Percentiles rank a stretch among this genome's conserved stretches.
Conservation (phyloP, 2,888 invertebrate species). For the Parnassius apollo region DNA sequence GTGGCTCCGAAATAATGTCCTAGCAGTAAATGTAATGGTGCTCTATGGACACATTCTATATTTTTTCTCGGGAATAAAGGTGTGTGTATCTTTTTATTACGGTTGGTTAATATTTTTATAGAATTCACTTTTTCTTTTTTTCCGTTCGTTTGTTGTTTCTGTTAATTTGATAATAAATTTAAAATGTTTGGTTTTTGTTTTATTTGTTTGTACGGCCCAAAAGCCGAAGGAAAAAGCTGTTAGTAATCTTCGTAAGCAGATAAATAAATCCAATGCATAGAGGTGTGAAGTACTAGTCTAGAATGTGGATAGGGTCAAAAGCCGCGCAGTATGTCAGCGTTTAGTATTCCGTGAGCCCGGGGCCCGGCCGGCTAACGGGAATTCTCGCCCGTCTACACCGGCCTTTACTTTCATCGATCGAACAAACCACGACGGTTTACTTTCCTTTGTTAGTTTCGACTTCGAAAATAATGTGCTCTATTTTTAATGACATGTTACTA, state of each 20-base stretch:
- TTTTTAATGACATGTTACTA: slow-evolving; percentile 33
- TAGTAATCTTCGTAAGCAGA: slow-evolving; percentile 11
- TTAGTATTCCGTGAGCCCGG: slow-evolving; percentile 77
- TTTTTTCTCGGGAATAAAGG: slow-evolving; percentile 17
- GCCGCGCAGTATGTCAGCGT: slow-evolving; percentile 80
- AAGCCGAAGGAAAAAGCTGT: neutral
- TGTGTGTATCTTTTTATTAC: slow-evolving; percentile 4
- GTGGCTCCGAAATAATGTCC: slow-evolving; percentile 16
- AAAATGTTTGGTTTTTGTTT: too few relatives aligned
- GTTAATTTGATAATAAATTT: too few relatives aligned
- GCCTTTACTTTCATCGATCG: slow-evolving; percentile 81
- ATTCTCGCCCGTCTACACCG: slow-evolving; percentile 62
- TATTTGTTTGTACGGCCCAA: too few relatives aligned
- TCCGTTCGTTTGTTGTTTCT: too few relatives aligned
- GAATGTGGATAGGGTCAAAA: slow-evolving; percentile 80
- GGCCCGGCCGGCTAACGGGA: slow-evolving; percentile 75
- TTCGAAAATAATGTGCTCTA: slow-evolving; percentile 46
- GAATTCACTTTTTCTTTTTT: too few relatives aligned
- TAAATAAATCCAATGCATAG: slow-evolving; percentile 55
- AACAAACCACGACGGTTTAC: slow-evolving; percentile 73
- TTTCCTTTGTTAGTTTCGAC: slow-evolving; percentile 77
- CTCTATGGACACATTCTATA: slow-evolving; percentile 2
- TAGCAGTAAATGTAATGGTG: slow-evolving; percentile 13
- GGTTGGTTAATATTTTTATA: too few relatives aligned
- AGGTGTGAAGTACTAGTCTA: slow-evolving; percentile 74